A percentile compares a stretch with the other conserved stretches of the same genome.
Conservation (phyloP, 2,888 invertebrate genomes). For the Andrena hattorfiana region DNA sequence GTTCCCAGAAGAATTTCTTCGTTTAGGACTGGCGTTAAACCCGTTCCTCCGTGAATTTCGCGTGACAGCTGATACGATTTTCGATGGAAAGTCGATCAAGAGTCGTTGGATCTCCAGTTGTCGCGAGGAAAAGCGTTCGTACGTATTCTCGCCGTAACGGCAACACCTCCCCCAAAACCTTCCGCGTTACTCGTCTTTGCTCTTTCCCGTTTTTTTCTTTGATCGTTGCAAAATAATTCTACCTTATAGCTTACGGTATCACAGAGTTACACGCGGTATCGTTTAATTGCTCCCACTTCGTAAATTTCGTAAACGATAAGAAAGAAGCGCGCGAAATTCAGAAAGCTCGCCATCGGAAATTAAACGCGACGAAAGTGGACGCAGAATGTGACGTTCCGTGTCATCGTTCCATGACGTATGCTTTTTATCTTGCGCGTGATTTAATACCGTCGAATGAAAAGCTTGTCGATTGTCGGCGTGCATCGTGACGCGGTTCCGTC, state of each 20-base stretch:
- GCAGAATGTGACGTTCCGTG: conserved; percentile 52
- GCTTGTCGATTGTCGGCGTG: background rate
- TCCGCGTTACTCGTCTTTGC: background rate
- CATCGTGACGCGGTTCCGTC: background rate
- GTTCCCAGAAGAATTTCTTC: background rate
- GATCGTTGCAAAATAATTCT: conserved; percentile 82
- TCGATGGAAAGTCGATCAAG: conserved; percentile 33
- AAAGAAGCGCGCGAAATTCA: conserved; percentile 50
- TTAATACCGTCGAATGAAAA: conserved; percentile 50
- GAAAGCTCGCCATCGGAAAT: conserved; percentile 15
- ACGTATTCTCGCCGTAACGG: conserved; percentile 57
- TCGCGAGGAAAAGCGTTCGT: conserved; percentile 51
- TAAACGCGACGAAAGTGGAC: conserved; percentile 29
- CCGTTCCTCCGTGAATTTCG: background rate
- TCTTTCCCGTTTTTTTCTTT: conserved; percentile 48
- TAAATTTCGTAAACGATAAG: conserved; percentile 66
- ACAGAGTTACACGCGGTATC: conserved; percentile 84
- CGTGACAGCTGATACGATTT: conserved; percentile 32
- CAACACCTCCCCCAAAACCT: conserved; percentile 14
- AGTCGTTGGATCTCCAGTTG: background rate
- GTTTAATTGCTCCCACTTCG: conserved; percentile 77
- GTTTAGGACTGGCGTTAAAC: background rate
- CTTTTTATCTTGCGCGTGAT: conserved; percentile 20
- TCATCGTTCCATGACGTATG: background rate
- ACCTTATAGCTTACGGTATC: conserved; percentile 84